Evolutionary conservation across 2,797 vertebrate genomes (phyloP), one percentile per base, ranked within the genome.

Genomic region (Paramormyrops hopkinsi): DNA sequence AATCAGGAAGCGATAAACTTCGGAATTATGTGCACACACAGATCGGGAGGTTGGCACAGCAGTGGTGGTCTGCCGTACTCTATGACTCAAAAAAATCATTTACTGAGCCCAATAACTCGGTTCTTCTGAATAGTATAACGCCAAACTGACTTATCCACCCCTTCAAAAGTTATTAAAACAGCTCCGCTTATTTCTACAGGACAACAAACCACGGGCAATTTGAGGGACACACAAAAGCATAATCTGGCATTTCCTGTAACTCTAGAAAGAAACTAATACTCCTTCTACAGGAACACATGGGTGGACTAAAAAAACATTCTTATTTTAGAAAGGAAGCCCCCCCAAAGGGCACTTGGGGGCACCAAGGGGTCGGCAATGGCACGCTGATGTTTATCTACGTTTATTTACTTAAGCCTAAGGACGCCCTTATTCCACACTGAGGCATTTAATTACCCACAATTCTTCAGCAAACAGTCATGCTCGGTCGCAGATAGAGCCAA

Each of bases 371-470:
- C 85, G 9, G 14, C 53, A 92, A 46, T 29, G 84, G 46, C 59
- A 62, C 89, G 44, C 22, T 91, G 88, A 89, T 53, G 92, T 73
- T 73, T 73, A 73, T 73, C 69, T 37, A 73, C 3, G 33, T 73
- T 73, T 94, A 92, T 95, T 94, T 94, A 89, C 90, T 51, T 59
- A 91, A 88, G 76, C 90, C 87, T 73, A 86, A 90, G 91, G 91
- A 88, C 59, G 88, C 90, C 90, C 91, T 91, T 91, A 89, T 84
- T 89, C 88, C 91, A 89, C 73, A 88, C 86, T 90, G 69, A 90
- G 90, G 91, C 88, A 14, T 69, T 91, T 93, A 93, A 94, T 94
- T 94, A 92, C 59, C 65, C 4, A 2, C 65, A 90, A 83, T 86
- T 89, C 88, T 89, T 92, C 90, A 91, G 87, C 91, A 93, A 92